Evolutionary conservation across 2,113 vertebrate genomes (phyloP), one percentile per base, ranked within the genome.

Genomic region (Chloropsis hardwickii): DNA sequence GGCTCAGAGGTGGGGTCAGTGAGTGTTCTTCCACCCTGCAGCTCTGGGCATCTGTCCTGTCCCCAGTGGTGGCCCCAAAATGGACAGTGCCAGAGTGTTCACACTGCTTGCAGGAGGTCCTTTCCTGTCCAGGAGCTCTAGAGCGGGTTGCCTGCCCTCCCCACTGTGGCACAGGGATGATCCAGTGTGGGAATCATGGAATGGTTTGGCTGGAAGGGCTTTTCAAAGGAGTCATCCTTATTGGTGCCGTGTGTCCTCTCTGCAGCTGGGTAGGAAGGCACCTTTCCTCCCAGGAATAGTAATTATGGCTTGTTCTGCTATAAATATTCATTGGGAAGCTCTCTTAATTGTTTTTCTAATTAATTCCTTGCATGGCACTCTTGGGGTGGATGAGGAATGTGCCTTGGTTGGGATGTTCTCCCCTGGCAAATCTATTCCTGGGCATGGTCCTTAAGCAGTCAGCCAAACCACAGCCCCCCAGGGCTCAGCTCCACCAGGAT

Each of bases 241-340:
- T 35, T 0, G 0, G 54, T 72, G 91, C 54, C 0, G 1, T 12
- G 4, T 42, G 77, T 48, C 48, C 31, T 39, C 28, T 60, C 85
- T 3, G 14, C 0, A 11, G 45, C 71, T 86, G 42, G 24, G 23
- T 83, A 19, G 28, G 54, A 58, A 77, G 79, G 28, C 0, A 1
- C 62, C 86, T 93, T 84, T 93, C 53, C 86, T 94, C 91, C 8
- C 4, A 82, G 92, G 67, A 88, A 53, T 21, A 84, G 65, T 82
- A 90, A 95, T 82, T 86, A 88, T 81, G 57, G 57, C 45, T 95
- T 15, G 3, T 86, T 94, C 80, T 12, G 10, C 77, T 94, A 93
- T 95, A 94, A 95, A 94, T 97, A 96, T 94, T 96, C 88, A 93
- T 94, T 60, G 79, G 21, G 61, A 93, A 97, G 51, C 65, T 65